Evolutionary conservation across 2,888 invertebrate species (phyloP).

Genomic region (Cerastis leucographa): DNA sequence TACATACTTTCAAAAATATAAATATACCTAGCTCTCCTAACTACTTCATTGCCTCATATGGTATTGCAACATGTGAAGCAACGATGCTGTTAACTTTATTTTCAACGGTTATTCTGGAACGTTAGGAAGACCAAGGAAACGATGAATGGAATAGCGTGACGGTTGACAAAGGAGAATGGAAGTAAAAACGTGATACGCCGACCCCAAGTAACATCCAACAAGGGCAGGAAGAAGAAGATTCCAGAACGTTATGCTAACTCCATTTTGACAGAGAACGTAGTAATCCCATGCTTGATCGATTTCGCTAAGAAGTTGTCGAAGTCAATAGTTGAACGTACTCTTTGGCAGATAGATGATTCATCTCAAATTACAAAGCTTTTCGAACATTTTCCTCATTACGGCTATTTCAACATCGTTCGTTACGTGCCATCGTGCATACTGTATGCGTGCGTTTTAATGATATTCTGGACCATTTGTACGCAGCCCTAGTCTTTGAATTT

Average conservation of each 20-base stretch:
- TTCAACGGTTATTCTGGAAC: neutral
- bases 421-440: neutral
- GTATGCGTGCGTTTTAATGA: slow-evolving; percentile 15
- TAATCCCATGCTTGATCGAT: slow-evolving; percentile 12
- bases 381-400: slow-evolving; percentile 40
- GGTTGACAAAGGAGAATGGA: too few relatives aligned
- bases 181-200: too few relatives aligned
- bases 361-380: neutral
- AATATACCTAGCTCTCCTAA: neutral
- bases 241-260: neutral
- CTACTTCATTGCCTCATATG: neutral
- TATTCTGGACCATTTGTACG: slow-evolving; percentile 6
- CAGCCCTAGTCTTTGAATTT: neutral
- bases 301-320: neutral
- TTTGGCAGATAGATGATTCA: neutral
- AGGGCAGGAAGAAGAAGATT: too few relatives aligned
- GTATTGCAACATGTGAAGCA: slow-evolving; percentile 23
- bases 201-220: too few relatives aligned
- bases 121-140: too few relatives aligned
- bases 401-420: slow-evolving; percentile 34
- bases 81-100: neutral
- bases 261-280: neutral
- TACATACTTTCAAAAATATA: neutral
- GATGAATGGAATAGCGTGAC: too few relatives aligned
- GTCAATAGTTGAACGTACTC: neutral